Evolutionary conservation across 2,888 invertebrate genomes (phyloP).

Genomic region (Halictus ligatus): DNA sequence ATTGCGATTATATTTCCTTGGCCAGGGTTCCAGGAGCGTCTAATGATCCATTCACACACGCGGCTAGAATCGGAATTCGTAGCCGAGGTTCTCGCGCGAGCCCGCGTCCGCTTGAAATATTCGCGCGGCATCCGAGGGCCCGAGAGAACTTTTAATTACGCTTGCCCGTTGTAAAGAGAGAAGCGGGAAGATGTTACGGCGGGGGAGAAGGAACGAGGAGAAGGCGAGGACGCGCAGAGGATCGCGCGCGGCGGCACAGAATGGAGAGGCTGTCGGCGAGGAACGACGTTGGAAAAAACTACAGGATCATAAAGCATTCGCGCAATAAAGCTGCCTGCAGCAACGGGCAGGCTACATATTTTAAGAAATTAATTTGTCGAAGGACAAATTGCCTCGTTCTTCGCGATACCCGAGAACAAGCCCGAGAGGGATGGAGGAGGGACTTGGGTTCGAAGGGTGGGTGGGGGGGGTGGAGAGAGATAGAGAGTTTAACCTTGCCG

Average conservation of each 20-base stretch:
- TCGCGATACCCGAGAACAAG: conserved; percentile 52
- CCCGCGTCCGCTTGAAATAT: conserved; percentile 47
- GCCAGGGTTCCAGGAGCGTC: neutral
- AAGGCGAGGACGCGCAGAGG: neutral
- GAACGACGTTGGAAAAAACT: conserved; percentile 46
- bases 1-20: conserved; percentile 8
- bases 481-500: conserved; percentile 56
- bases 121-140: conserved; percentile 42
- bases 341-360: conserved; percentile 70
- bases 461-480: too few species aligned
- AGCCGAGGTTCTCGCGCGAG: neutral
- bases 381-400: conserved; percentile 74
- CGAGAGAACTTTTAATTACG: conserved; percentile 68
- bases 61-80: conserved; percentile 21
- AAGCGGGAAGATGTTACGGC: neutral
- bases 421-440: conserved; percentile 2
- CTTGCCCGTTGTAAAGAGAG: conserved; percentile 7
- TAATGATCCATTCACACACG: conserved; percentile 4
- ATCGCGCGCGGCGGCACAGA: conserved; percentile 2
- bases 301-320: conserved; percentile 70
- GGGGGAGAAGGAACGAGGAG: neutral
- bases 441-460: neutral
- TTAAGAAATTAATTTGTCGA: conserved; percentile 77
- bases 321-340: conserved; percentile 73
- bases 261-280: conserved; percentile 13